phyloP scores from a whole-genome alignment of 1,140 invertebrate genomes.

The Gryon sp. region DNA sequence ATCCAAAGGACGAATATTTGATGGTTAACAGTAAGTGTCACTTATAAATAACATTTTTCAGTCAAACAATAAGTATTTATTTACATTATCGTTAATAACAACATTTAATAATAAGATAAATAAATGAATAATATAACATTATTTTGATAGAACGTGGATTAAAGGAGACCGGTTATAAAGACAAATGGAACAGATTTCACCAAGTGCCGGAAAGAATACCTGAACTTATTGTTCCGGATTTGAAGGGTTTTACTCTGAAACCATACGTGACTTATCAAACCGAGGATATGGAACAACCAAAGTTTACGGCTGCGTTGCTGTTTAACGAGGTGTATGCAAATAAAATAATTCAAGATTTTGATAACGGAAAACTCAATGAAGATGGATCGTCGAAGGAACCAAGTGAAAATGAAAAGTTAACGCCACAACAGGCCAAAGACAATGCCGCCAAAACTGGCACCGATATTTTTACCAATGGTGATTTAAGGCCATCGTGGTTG shows the following conservation, averaged over 20 bases:
- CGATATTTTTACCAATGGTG: slow-evolving; percentile 84
- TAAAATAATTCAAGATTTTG: slow-evolving; percentile 90
- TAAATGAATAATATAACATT: slow-evolving; percentile 1
- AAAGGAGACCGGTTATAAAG: slow-evolving; percentile 81
- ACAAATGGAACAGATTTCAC: slow-evolving; percentile 80
- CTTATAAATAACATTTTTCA: neutral
- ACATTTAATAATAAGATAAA: slow-evolving; percentile 1
- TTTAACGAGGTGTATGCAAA: slow-evolving; percentile 90
- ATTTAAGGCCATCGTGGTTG: slow-evolving; percentile 38
- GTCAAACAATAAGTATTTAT: neutral
- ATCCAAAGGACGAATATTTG: slow-evolving; percentile 14
- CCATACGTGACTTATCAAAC: slow-evolving; percentile 95
- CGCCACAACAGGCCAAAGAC: slow-evolving; percentile 85
- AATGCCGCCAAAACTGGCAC: slow-evolving; percentile 86
- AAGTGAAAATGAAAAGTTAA: slow-evolving; percentile 83
- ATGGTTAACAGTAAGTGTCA: slow-evolving; percentile 24
- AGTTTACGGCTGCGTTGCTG: slow-evolving; percentile 91
- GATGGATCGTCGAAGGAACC: slow-evolving; percentile 86
- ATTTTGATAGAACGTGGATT: slow-evolving; percentile 82
- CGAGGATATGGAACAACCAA: slow-evolving; percentile 85
- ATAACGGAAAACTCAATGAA: slow-evolving; percentile 84
- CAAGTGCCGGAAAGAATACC: slow-evolving; percentile 93
- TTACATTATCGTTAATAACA: neutral
- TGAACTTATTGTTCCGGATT: slow-evolving; percentile 93
- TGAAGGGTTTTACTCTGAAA: slow-evolving; percentile 88